Percentiles rank a stretch among this genome's conserved stretches.
phyloP scores from a whole-genome alignment of 2,888 invertebrate genomes.

The Ecliptopera silaceata region DNA sequence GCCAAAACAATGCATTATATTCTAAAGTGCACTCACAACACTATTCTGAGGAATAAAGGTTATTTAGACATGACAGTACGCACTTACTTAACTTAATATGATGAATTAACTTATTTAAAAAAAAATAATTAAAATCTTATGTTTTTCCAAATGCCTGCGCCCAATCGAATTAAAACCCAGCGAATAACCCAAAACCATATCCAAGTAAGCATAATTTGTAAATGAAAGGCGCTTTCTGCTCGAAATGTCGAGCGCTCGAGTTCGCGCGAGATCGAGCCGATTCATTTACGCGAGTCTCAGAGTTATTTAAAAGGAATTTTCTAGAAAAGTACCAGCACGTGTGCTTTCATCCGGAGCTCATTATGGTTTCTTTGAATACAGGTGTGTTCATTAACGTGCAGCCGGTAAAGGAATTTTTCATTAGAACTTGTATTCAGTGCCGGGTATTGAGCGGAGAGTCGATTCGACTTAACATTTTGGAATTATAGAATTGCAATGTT shows the following conservation, averaged over 20 bases:
- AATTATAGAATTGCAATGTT: slow-evolving; percentile 17
- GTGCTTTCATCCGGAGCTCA: slow-evolving; percentile 40
- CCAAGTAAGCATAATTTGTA: slow-evolving; percentile 26
- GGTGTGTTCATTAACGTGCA: slow-evolving; percentile 42
- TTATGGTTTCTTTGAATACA: slow-evolving; percentile 47
- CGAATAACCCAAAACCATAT: slow-evolving; percentile 5
- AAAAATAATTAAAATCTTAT: not conserved
- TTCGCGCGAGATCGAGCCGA: slow-evolving; percentile 42
- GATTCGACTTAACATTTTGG: slow-evolving; percentile 23
- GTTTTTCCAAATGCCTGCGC: not conserved
- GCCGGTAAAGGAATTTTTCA: slow-evolving; percentile 74
- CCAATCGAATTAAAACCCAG: slow-evolving; percentile 15
- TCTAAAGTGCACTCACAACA: too few relatives aligned
- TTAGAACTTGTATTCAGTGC: slow-evolving; percentile 62
- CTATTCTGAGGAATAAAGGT: too few relatives aligned
- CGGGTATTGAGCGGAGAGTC: slow-evolving; percentile 32
- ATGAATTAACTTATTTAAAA: not conserved
- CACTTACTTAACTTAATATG: too few relatives aligned
- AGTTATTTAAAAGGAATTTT: slow-evolving; percentile 52
- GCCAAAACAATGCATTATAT: too few relatives aligned
- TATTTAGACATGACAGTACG: too few relatives aligned
- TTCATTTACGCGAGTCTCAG: slow-evolving; percentile 53
- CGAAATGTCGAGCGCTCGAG: slow-evolving; percentile 10
- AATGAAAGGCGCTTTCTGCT: slow-evolving; percentile 31
- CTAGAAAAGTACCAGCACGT: slow-evolving; percentile 37